phyloP scores from a whole-genome alignment of 2,113 vertebrate genomes.

The Martes martes region DNA sequence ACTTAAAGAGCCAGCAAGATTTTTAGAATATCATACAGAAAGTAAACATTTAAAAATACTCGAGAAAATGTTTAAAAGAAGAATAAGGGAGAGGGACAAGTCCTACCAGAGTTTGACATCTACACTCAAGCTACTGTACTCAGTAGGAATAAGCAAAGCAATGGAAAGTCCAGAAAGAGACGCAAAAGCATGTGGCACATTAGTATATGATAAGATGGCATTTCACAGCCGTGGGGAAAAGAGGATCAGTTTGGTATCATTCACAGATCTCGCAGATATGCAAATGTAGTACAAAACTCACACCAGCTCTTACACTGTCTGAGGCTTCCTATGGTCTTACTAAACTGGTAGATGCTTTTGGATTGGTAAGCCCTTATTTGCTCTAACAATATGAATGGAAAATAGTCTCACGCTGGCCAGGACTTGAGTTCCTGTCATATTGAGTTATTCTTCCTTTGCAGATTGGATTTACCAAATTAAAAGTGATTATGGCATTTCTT shows the following conservation, averaged over 20 bases:
- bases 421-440: neutral
- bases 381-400: neutral
- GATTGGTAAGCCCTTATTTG: neutral
- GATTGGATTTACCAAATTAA: constrained; percentile 42
- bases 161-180: neutral
- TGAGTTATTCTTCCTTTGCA: neutral
- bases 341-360: neutral
- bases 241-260: neutral
- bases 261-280: neutral
- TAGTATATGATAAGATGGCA: neutral
- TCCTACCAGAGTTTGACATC: neutral
- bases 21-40: neutral
- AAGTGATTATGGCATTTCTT: neutral
- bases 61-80: neutral
- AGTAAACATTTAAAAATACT: neutral
- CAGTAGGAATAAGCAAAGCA: neutral
- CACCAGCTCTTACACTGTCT: neutral
- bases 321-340: neutral
- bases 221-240: neutral
- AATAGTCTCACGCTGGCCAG: neutral
- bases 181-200: neutral
- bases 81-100: neutral
- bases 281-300: neutral
- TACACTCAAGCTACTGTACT: neutral
- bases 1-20: neutral